Conservation (phyloP, 1,140 invertebrate genomes). For the Adoxophyes honmai region DNA sequence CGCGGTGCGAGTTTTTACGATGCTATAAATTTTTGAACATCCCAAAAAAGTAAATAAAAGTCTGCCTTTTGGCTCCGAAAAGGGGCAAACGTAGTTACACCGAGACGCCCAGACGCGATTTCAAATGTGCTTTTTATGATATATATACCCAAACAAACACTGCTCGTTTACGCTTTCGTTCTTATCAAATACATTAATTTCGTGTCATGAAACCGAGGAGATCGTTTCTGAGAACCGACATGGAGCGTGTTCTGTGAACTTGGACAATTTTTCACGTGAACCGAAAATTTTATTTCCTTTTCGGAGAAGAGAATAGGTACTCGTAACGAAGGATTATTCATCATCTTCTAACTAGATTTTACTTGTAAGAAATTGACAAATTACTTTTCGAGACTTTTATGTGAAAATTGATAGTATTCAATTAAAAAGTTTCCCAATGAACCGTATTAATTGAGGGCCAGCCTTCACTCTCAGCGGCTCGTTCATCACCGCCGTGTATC, state of each 20-base stretch:
- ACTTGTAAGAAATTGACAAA: no score
- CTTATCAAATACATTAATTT: conserved; percentile 8
- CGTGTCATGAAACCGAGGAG: neutral
- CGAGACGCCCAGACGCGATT: conserved; percentile 3
- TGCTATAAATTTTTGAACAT: conserved; percentile 67
- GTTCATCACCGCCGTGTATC: conserved; percentile 49
- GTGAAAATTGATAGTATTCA: no score
- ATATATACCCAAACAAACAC: neutral
- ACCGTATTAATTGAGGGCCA: no score
- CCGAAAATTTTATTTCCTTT: no score
- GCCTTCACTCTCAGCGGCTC: conserved; percentile 25
- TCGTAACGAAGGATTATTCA: conserved; percentile 10
- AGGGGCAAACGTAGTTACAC: conserved; percentile 34
- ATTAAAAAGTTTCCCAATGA: no score
- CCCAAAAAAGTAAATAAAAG: conserved; percentile 45
- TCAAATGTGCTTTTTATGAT: conserved; percentile 11
- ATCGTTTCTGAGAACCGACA: conserved; percentile 22
- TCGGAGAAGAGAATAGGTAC: conserved; percentile 17
- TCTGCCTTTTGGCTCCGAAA: conserved; percentile 36
- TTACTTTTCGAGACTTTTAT: no score
- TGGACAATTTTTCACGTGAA: no score
- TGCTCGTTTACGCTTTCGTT: neutral
- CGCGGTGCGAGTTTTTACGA: conserved; percentile 57
- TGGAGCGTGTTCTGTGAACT: conserved; percentile 8
- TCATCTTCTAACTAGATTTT: no score